Evolutionary conservation across 2,797 vertebrate genomes (phyloP).

Genomic region (Molossus molossus): DNA sequence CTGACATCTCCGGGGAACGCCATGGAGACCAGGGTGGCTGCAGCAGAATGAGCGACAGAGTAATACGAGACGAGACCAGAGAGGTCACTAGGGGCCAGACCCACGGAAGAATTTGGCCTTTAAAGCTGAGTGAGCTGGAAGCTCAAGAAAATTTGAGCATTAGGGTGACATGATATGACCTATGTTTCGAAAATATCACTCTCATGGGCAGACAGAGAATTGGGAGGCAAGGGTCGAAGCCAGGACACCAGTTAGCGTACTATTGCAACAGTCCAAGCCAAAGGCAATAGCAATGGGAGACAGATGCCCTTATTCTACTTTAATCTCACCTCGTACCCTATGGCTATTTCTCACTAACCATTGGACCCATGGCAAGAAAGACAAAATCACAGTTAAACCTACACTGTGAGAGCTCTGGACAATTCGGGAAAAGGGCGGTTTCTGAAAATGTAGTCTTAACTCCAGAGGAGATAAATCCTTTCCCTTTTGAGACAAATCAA

Average conservation of each 20-base stretch:
- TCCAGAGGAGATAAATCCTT: not conserved
- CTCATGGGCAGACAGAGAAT: rapidly evolving
- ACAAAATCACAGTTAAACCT: not conserved
- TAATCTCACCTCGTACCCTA: not conserved
- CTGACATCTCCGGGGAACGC: not conserved
- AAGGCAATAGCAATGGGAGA: rapidly evolving
- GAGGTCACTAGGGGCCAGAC: not conserved
- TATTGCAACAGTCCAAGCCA: not conserved
- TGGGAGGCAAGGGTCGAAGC: not conserved
- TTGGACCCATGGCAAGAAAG: not conserved
- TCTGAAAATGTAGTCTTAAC: not conserved
- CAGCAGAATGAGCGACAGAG: not conserved
- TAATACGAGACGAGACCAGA: not conserved
- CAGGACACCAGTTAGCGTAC: not conserved
- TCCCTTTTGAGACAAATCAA: not conserved
- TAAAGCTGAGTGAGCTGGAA: not conserved
- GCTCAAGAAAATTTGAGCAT: not conserved
- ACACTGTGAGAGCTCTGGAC: not conserved
- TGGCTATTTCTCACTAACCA: not conserved
- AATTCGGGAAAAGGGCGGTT: not conserved
- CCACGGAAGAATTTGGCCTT: not conserved
- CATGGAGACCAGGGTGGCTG: not conserved
- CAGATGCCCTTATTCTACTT: not conserved
- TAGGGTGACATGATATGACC: too few species aligned
- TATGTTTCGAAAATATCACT: not conserved